Percentiles rank a stretch among this genome's conserved stretches.
Evolutionary conservation across 2,113 vertebrate genomes (phyloP).

Genomic region (Butorides virescens): DNA sequence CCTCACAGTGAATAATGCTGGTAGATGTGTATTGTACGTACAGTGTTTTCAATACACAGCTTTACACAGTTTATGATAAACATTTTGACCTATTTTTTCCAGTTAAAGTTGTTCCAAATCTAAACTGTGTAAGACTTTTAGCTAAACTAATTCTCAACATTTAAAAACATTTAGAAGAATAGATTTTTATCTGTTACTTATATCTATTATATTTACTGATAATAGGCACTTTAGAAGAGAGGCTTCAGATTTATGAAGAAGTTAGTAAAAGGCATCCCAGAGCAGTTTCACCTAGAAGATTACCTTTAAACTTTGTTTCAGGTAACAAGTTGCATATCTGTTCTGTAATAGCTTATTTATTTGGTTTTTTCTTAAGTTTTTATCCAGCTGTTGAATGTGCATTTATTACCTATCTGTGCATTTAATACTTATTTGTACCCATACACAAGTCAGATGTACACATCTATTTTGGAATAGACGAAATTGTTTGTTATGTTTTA

Average conservation of each 20-base stretch:
- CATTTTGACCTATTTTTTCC: no score
- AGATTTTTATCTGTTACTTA: slow-evolving; percentile 58
- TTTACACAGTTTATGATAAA: neutral
- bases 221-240: slow-evolving; percentile 79
- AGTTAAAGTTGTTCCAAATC: neutral
- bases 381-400: neutral
- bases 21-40: neutral
- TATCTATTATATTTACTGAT: slow-evolving; percentile 66
- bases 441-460: neutral
- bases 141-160: neutral
- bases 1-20: neutral
- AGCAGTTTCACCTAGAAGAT: slow-evolving; percentile 81
- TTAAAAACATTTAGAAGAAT: neutral
- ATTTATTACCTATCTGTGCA: neutral
- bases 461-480: neutral
- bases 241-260: slow-evolving; percentile 81
- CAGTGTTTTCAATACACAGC: neutral
- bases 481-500: neutral
- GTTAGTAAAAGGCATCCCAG: slow-evolving; percentile 79
- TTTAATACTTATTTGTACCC: neutral
- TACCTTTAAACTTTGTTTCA: slow-evolving; percentile 82
- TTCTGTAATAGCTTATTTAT: slow-evolving; percentile 19
- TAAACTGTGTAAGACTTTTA: neutral
- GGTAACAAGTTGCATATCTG: slow-evolving; percentile 71
- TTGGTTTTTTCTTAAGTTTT: neutral